Conservation (phyloP, 2,888 invertebrate genomes). For the Phengaris alcon region DNA sequence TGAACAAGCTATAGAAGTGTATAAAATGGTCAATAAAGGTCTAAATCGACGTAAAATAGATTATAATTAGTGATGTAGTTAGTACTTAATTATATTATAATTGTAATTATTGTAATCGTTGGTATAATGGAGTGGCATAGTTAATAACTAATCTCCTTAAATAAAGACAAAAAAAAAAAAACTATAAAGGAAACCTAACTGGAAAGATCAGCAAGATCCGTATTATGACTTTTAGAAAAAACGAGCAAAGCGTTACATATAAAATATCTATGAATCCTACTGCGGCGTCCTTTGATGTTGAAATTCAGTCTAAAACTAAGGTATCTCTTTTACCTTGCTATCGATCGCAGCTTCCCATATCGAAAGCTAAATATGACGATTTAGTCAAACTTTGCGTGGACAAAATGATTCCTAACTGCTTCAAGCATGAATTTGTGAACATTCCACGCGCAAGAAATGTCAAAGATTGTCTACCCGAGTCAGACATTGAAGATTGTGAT, state of each 20-base stretch:
- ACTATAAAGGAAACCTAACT: constrained; percentile 38
- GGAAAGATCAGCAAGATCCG: constrained; percentile 42
- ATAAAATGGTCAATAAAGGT: too few species aligned
- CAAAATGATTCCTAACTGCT: constrained; percentile 37
- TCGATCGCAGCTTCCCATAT: constrained; percentile 35
- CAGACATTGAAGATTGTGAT: constrained; percentile 35
- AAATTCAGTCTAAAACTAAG: constrained; percentile 38
- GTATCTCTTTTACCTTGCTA: constrained; percentile 38
- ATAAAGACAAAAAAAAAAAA: too few species aligned
- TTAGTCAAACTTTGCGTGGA: constrained; percentile 36
- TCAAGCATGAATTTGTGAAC: constrained; percentile 35
- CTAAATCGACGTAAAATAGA: too few species aligned
- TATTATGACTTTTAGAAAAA: constrained; percentile 39
- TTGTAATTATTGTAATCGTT: too few species aligned
- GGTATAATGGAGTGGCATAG: too few species aligned
- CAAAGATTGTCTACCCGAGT: constrained; percentile 36
- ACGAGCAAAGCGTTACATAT: constrained; percentile 30
- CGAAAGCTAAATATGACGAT: constrained; percentile 38
- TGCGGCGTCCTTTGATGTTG: constrained; percentile 34
- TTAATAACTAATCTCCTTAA: too few species aligned
- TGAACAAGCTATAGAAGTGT: too few species aligned
- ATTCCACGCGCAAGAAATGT: constrained; percentile 33
- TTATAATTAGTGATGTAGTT: too few species aligned
- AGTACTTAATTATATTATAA: too few species aligned
- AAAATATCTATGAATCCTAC: constrained; percentile 37